Evolutionary conservation across 1,140 invertebrate genomes (phyloP).

Genomic region (Ruditapes philippinarum): DNA sequence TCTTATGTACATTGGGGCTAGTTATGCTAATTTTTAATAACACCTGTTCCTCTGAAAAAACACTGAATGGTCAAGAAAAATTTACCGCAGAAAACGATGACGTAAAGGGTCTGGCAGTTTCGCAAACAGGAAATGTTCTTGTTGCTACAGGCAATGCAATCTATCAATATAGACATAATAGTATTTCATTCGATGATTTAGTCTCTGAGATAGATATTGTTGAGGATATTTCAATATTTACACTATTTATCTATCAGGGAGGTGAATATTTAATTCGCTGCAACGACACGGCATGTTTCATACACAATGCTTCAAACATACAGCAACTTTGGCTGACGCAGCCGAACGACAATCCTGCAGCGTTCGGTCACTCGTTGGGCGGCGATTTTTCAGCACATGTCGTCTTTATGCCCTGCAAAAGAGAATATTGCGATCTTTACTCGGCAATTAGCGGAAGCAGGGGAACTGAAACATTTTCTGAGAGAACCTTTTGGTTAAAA

Average conservation of each 20-base stretch:
- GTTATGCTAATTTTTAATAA: not conserved
- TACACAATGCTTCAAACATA: not conserved
- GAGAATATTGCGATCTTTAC: not conserved
- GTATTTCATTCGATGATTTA: conserved; percentile 1
- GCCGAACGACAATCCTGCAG: not conserved
- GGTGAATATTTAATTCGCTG: not conserved
- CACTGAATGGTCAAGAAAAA: not conserved
- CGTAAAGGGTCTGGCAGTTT: not conserved
- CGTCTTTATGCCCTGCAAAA: not conserved
- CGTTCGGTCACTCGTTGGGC: not conserved
- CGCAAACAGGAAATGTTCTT: not conserved
- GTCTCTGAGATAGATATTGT: not conserved
- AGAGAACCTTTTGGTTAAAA: not conserved
- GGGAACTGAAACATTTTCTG: not conserved
- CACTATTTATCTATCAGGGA: not conserved
- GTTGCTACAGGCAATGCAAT: not conserved
- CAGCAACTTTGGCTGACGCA: not conserved
- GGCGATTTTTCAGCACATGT: not conserved
- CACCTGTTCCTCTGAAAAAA: not conserved
- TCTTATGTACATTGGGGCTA: not conserved
- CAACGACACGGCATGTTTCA: not conserved
- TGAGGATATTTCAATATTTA: not conserved
- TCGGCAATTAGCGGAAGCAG: not conserved
- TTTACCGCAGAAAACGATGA: not conserved
- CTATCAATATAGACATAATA: not conserved